Percentiles rank a stretch among this genome's conserved stretches.
Conservation (phyloP, 2,888 invertebrate species). For the Aquatica leii region DNA sequence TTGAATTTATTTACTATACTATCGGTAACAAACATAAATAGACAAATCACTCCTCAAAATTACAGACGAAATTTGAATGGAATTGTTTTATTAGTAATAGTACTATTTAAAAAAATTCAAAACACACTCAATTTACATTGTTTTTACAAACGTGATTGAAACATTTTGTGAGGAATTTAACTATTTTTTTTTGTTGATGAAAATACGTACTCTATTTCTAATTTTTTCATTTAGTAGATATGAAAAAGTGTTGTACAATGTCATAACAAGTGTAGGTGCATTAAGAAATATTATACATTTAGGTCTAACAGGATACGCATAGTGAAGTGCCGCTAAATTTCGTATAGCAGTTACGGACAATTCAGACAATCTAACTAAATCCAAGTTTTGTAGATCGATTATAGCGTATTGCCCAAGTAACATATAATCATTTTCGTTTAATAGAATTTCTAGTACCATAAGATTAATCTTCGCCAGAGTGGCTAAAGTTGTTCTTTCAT, state of each 20-base stretch:
- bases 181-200: too few relatives aligned
- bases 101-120: too few relatives aligned
- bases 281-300: too few relatives aligned
- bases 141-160: background rate
- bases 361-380: constrained; percentile 65
- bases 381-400: constrained; percentile 58
- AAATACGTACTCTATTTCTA: background rate
- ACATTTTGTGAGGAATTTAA: too few relatives aligned
- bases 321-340: too few relatives aligned
- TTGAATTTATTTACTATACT: background rate
- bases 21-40: too few relatives aligned
- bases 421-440: constrained; percentile 69
- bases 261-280: too few relatives aligned
- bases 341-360: constrained; percentile 52
- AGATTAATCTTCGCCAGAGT: constrained; percentile 48
- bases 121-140: background rate
- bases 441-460: constrained; percentile 65
- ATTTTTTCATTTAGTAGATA: constrained; percentile 51
- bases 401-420: constrained; percentile 66
- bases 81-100: too few relatives aligned
- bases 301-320: constrained; percentile 67
- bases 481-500: too few relatives aligned
- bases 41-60: too few relatives aligned
- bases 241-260: too few relatives aligned
- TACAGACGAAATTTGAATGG: too few relatives aligned